A percentile compares a stretch with the other conserved stretches of the same genome.
Evolutionary conservation across 2,113 vertebrate genomes (phyloP).

Genomic region (Chloroceryle aenea): DNA sequence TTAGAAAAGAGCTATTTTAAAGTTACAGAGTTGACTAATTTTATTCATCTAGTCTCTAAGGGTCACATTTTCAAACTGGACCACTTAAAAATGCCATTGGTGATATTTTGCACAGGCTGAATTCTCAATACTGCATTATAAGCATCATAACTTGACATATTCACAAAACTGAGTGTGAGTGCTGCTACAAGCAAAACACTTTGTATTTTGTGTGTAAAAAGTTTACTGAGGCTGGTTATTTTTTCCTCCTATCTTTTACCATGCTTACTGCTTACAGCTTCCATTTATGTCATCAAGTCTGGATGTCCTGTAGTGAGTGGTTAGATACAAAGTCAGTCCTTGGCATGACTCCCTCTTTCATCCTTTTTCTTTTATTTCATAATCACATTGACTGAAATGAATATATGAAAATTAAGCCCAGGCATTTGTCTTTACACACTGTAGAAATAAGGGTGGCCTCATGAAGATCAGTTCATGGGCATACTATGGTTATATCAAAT

Average conservation of each 20-base stretch:
- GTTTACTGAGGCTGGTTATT: background rate
- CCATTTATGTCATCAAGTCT: background rate
- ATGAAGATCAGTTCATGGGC: background rate
- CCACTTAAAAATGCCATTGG: conserved; percentile 47
- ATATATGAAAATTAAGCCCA: background rate
- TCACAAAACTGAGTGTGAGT: background rate
- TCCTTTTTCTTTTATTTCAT: background rate
- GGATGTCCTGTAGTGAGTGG: background rate
- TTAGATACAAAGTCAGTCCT: background rate
- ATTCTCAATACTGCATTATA: background rate
- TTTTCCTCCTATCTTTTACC: background rate
- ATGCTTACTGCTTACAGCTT: background rate
- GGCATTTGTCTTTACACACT: no score
- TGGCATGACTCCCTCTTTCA: background rate
- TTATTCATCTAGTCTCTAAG: conserved; percentile 55
- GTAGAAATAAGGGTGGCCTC: background rate
- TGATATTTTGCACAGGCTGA: conserved; percentile 18
- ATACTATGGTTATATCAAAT: background rate
- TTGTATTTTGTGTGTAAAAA: background rate
- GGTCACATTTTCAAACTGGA: conserved; percentile 53
- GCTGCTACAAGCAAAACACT: background rate
- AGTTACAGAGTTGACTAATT: conserved; percentile 68
- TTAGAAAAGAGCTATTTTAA: conserved; percentile 73
- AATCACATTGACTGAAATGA: background rate
- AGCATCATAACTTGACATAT: background rate